These are phyloP conservation scores for Sesamia nonagrioides DNA, from an alignment of 1,140 invertebrate genomes.

Conservation along the genomic window DNA sequence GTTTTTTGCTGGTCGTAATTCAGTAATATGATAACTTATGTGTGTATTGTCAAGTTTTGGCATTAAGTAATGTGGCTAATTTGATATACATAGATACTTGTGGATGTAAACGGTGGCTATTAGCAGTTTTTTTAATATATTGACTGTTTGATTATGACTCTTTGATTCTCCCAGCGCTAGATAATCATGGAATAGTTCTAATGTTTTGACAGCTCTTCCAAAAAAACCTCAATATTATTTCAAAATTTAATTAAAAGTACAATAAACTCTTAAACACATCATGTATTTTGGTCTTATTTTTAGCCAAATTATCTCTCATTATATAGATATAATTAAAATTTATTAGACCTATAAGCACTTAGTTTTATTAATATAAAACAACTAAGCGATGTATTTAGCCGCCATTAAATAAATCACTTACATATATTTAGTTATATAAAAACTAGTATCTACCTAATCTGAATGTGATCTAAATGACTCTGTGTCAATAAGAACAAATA, in stretches of 20 bases:
- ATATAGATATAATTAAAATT: neutral
- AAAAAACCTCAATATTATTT: too few species aligned
- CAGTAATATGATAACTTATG: constrained; percentile 11
- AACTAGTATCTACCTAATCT: too few species aligned
- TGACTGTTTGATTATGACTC: too few species aligned
- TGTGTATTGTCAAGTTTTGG: constrained; percentile 3
- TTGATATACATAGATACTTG: neutral
- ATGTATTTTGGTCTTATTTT: neutral
- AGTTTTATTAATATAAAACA: neutral
- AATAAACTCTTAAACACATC: neutral
- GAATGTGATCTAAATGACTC: too few species aligned
- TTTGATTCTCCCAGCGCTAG: too few species aligned
- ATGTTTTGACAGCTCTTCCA: too few species aligned
- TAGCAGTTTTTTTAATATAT: neutral
- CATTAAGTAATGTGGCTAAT: constrained; percentile 22
- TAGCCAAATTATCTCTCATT: neutral
- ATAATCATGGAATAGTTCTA: too few species aligned
- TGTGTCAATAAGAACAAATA: too few species aligned
- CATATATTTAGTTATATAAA: neutral
- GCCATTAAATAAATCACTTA: neutral
- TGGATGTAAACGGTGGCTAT: neutral
- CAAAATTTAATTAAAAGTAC: too few species aligned
- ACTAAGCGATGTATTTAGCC: neutral
- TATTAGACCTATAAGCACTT: neutral
- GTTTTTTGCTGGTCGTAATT: constrained; percentile 31